Base-by-base conservation (phyloP, 2,888 invertebrate species). In the Drosophila mettleri region DNA sequence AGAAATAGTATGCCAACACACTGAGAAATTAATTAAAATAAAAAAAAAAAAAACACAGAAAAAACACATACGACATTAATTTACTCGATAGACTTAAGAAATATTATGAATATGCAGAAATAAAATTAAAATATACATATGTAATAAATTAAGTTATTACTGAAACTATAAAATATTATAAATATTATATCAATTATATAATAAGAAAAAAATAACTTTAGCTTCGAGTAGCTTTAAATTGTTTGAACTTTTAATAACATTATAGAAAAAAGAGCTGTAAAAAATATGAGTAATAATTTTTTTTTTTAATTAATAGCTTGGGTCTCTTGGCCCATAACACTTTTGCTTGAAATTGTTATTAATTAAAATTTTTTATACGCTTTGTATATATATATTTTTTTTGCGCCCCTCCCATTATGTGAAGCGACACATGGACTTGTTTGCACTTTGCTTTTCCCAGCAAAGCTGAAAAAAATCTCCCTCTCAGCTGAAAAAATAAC, bases 1-100 rank as follows among this genome's bases (percentile, higher is more conserved):
- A 80, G 68, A 60, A 78, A 87, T 87, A 72, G 65, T 72, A 75
- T 87, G 78, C 69, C 68, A 68, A 34, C 49, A 58, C 64, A 66
- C 60, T 59, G 46, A 38, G 62, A 54, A 77, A 48, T 67, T 59
- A 67, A 74, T 67, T 59, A 63, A 53, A 54, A 48, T 22, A 29
- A 43, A 52, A 49, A 55, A 45, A 31, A 16, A 16, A 43, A 52
- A 49, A 55, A 45, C 24, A 16, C 16, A 49, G n/a, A 10, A 8
- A 34, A 22, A 49, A 22, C 24, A 14, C 31, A 31, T 3, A 1
- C 18, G 4, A 20, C 8, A 48, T 48, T 48, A 20, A 48, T 48
- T 31, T 31, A 31, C 46, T 46, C 29, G 3, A 18, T 12, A 27
- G 45, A 12, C 16, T 29, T 18, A 29, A 3, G 27, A 18, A 45